These are phyloP conservation scores for Habroteleia sp. DNA, from an alignment of 2,888 invertebrate species.

Conservation along the genomic window DNA sequence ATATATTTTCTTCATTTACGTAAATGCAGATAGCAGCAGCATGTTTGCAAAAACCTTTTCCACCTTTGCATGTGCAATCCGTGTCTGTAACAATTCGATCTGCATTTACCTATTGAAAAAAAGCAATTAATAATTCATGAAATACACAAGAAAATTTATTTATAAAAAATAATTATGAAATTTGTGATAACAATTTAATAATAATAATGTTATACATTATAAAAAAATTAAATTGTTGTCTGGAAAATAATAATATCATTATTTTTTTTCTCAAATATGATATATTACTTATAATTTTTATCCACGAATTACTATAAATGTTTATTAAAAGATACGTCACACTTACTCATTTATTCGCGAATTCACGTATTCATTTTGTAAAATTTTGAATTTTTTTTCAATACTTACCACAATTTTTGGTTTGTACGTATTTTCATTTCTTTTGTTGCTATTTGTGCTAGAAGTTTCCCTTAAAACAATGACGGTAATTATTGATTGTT, in stretches of 20 bases:
- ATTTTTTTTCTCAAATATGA: too few species aligned
- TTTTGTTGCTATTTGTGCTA: slow-evolving; percentile 10
- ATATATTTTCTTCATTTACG: slow-evolving; percentile 18
- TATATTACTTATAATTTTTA: too few species aligned
- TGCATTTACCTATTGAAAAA: slow-evolving; percentile 1
- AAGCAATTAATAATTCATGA: too few species aligned
- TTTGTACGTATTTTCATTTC: slow-evolving; percentile 20
- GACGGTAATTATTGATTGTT: neutral
- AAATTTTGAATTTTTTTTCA: neutral
- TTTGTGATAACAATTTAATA: neutral
- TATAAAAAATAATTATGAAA: neutral
- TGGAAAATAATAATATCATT: too few species aligned
- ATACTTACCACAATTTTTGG: slow-evolving; percentile 11
- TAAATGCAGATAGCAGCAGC: slow-evolving; percentile 33
- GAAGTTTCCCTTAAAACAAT: slow-evolving; percentile 32
- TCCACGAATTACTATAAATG: too few species aligned
- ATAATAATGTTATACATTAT: too few species aligned
- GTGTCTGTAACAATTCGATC: slow-evolving; percentile 1
- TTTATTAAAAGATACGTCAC: too few species aligned
- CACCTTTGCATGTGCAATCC: slow-evolving; percentile 28
- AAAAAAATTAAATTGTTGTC: too few species aligned
- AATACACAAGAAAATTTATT: too few species aligned
- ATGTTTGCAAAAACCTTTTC: slow-evolving; percentile 33
- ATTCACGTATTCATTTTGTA: too few species aligned
- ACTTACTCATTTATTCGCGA: too few species aligned